Evolutionary conservation across 2,797 vertebrate species (phyloP), one percentile per base, ranked within the genome.

Genomic region (Steatocranus sp.): DNA sequence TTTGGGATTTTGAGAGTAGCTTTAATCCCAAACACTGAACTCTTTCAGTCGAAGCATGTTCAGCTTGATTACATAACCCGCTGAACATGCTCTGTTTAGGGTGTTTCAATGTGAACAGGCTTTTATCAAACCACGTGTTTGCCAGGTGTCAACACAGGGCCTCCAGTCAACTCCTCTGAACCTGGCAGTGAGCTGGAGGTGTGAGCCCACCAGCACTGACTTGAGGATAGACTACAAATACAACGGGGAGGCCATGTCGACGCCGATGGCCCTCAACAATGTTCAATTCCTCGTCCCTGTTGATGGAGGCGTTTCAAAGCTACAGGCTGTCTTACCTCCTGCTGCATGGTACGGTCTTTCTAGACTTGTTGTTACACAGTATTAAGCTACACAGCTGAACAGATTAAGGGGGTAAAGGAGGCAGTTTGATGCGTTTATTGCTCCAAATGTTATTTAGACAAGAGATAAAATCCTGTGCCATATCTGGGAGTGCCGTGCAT

Each of bases 211-310:
- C 87, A 99, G 97, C 96, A 99, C 98, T 7, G 98, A 99, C 95
- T 96, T 99, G 86, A 97, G 98, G 91, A 97, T 99, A 90, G 98
- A 99, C 95, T 99, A 99, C 94, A 99, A 99, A 87, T 99, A 99
- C 95, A 99, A 99, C 56, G 96, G 96, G 1, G 97, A 97, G 18
- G 97, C 97, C 76, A 99, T 99, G 98, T 93, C 97, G 3, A 95
- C 97, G 0, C 95, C 98, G 0, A 96, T 97, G 51, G 98, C 98
- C 74, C 97, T 99, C 49, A 98, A 99, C 96, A 99, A 99, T 2
- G 98, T 99, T 84, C 98, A 99, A 95, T 99, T 99, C 93, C 97
- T 99, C 15, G 95, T 98, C 83, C 98, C 98, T 0, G 90, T 99
- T 1, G 98, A 99, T 0, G 98, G 98, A 90, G 97, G 97, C 0